Percentiles rank a stretch among this genome's conserved stretches.
phyloP scores from a whole-genome alignment of 2,797 vertebrate genomes.

The Hozukius guyotensis region DNA sequence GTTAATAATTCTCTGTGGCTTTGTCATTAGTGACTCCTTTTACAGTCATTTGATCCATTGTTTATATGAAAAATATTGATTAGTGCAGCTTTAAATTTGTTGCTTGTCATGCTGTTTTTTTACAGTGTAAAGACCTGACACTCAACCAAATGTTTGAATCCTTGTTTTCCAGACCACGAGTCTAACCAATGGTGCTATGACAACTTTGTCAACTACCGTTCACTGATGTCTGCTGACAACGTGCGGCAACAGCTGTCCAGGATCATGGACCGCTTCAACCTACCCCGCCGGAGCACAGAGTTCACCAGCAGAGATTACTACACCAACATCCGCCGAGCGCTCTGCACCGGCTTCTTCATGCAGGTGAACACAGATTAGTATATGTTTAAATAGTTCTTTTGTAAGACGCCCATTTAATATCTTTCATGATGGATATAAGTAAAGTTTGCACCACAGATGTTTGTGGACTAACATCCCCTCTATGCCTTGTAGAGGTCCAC shows the following conservation, averaged over 20 bases:
- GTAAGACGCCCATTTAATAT: not conserved
- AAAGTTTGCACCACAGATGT: not conserved
- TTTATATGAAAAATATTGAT: not conserved
- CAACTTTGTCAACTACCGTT: slow-evolving; percentile 99
- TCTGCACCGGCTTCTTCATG: slow-evolving; percentile 99
- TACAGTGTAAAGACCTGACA: not conserved
- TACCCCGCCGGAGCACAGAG: slow-evolving; percentile 97
- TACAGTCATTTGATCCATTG: not conserved
- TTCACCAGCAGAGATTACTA: slow-evolving; percentile 99
- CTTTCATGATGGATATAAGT: slow-evolving; percentile 67
- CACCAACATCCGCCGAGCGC: slow-evolving; percentile 97
- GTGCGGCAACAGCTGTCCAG: slow-evolving; percentile 98
- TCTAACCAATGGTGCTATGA: slow-evolving; percentile 99
- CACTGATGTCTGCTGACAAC: slow-evolving; percentile 99
- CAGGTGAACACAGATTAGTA: slow-evolving; percentile 81
- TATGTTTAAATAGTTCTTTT: not conserved
- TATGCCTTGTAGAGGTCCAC: not conserved
- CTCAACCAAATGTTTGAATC: not conserved
- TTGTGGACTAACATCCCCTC: not conserved
- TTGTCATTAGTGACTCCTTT: not conserved
- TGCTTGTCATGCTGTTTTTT: not conserved
- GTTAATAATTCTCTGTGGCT: not conserved
- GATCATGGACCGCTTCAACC: slow-evolving; percentile 99
- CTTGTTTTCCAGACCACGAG: slow-evolving; percentile 91
- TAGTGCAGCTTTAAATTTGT: not conserved